Percentiles rank a stretch among this genome's conserved stretches.
Conservation (phyloP, 2,797 vertebrate species). For the Coregonus suidteri region DNA sequence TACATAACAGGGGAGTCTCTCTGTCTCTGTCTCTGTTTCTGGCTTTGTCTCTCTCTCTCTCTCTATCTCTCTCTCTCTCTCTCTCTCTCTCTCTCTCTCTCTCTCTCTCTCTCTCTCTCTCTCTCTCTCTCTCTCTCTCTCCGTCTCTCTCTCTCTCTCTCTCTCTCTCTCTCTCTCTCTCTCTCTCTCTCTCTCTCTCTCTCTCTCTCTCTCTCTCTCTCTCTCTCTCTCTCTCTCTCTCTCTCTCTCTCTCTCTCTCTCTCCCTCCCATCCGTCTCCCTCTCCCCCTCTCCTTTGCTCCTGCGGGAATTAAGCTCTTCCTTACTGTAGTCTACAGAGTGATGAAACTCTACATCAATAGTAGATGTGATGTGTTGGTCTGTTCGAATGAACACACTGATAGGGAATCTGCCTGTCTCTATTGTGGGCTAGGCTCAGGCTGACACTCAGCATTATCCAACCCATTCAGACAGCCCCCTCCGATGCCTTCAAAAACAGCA, state of each 20-base stretch:
- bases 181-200: no score
- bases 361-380: slow-evolving; percentile 27
- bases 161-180: no score
- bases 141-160: no score
- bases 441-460: slow-evolving; percentile 47
- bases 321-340: slow-evolving; percentile 18
- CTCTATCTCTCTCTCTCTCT: slow-evolving; percentile 12
- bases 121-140: no score
- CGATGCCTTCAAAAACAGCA: slow-evolving; percentile 37
- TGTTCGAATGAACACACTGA: not conserved
- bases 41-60: slow-evolving; percentile 19
- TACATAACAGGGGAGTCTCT: slow-evolving; percentile 45
- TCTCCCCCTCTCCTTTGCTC: not conserved
- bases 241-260: not conserved
- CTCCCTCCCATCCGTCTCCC: not conserved
- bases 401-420: no score
- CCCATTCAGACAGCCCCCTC: slow-evolving; percentile 30
- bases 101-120: no score
- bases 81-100: no score
- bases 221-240: no score
- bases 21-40: slow-evolving; percentile 29
- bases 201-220: no score
- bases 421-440: slow-evolving; percentile 4
- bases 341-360: slow-evolving; percentile 38
- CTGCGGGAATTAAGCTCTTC: not conserved